Base-by-base conservation (phyloP, 2,113 vertebrate species). In the Notarius quadriscutis region DNA sequence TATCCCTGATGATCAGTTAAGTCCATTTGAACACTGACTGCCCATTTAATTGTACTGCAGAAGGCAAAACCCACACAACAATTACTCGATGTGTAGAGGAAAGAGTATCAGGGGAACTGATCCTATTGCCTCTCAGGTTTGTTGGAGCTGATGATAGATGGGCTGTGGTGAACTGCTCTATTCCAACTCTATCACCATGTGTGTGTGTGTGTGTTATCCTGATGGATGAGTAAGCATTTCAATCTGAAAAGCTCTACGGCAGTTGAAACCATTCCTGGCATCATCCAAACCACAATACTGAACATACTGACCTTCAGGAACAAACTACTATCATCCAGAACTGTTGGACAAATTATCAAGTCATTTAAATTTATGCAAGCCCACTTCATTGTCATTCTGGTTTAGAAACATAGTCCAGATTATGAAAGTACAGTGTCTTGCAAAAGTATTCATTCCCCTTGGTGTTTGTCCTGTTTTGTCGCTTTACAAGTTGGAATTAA, bases 191-290 rank as follows among this genome's bases (percentile, higher is more conserved):
- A 84, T 84, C 84, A 86, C 50, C 2, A 50, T 30, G 82, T 41
- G 41, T 41, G 41, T 41, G 41, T 30, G 30, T 30, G 30, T 80
- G 53, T 88, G 87, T 65, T 88, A 67, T 84, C 55, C 75, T 88
- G 75, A 88, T 77, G 84, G 83, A 84, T 72, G 65, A 53, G 83
- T 84, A 84, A 84, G 82, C 75, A 84, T 88, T 65, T 83, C 82
- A 84, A 84, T 80, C 83, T 78, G 74, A 78, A 77, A 77, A 71
- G 82, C 53, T 84, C 82, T 67, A n/a, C 75, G 27, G 72, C 83
- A 63, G n/a, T 50, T 48, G 25, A 81, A 65, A 81, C 83, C 53
- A 58, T 84, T 74, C 69, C 72, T 85, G 25, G 0, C 57, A 65
- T 69, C 62, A 51, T 14, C n/a, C 15, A 34, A 50, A 53, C 62